These are phyloP conservation scores for Sylvilagus floridanus DNA, from an alignment of 2,797 vertebrate genomes.

Conservation along the genomic window DNA sequence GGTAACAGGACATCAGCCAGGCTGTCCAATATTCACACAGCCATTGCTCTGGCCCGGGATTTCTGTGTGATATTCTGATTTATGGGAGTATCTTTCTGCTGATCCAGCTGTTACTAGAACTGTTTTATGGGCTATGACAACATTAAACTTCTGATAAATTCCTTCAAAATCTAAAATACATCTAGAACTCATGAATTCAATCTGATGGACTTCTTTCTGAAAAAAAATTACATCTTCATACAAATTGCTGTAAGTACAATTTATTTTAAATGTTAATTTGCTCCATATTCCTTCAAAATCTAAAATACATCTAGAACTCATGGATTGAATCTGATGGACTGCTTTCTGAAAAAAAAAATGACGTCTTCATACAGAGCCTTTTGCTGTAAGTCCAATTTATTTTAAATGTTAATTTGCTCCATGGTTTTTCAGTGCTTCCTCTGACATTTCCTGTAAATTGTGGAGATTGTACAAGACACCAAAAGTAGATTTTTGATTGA, in stretches of 20 bases:
- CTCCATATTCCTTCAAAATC: slow-evolving; percentile 43
- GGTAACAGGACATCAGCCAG: background rate
- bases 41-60: background rate
- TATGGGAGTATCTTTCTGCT: background rate
- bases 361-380: background rate
- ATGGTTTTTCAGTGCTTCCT: slow-evolving; percentile 43
- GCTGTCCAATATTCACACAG: background rate
- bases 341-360: background rate
- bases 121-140: background rate
- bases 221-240: slow-evolving; percentile 11
- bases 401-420: slow-evolving; percentile 60
- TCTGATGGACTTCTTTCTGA: background rate
- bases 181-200: background rate
- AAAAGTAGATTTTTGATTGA: slow-evolving; percentile 47
- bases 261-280: slow-evolving; percentile 64
- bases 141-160: background rate
- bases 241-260: slow-evolving; percentile 3
- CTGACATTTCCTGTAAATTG: slow-evolving; percentile 53
- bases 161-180: slow-evolving; percentile 14
- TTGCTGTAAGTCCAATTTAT: slow-evolving; percentile 32
- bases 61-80: background rate
- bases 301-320: background rate
- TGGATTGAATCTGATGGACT: background rate
- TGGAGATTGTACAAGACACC: slow-evolving; percentile 28
- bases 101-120: background rate